These are phyloP conservation scores for Lordiphosa fenestrarum DNA, from an alignment of 2,888 invertebrate species.

Conservation along the genomic window DNA sequence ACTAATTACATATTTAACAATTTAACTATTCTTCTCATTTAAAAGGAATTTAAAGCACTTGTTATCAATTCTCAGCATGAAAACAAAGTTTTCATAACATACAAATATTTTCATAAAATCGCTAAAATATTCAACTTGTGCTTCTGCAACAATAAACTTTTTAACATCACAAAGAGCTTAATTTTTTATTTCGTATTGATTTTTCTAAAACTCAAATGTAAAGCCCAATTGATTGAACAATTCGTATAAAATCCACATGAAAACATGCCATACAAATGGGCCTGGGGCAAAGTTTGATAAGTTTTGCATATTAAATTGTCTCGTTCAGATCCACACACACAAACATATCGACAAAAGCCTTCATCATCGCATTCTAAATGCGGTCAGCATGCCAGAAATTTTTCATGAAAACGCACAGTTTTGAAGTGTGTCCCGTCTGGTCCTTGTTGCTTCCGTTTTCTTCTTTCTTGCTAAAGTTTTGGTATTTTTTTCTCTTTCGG, in stretches of 20 bases:
- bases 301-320: conserved; percentile 55
- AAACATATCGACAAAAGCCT: conserved; percentile 22
- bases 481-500: conserved; percentile 22
- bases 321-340: conserved; percentile 1
- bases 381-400: conserved; percentile 38
- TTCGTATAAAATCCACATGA: conserved; percentile 15
- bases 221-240: conserved; percentile 25
- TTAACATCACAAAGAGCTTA: too few relatives aligned
- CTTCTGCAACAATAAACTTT: too few relatives aligned
- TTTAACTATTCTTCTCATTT: too few relatives aligned
- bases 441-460: conserved; percentile 11
- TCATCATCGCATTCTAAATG: conserved; percentile 31
- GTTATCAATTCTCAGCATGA: too few relatives aligned
- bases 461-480: conserved; percentile 26
- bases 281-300: conserved; percentile 42
- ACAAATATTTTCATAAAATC: too few relatives aligned
- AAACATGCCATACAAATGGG: conserved; percentile 4
- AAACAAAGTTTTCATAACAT: too few relatives aligned
- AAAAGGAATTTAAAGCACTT: too few relatives aligned
- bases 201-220: not conserved
- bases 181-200: too few relatives aligned
- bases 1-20: too few relatives aligned
- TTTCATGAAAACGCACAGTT: conserved; percentile 22
- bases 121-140: too few relatives aligned
- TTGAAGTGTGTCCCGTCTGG: conserved; percentile 44